Base-by-base conservation (phyloP, 2,888 invertebrate genomes). In the Leucoma salicis region DNA sequence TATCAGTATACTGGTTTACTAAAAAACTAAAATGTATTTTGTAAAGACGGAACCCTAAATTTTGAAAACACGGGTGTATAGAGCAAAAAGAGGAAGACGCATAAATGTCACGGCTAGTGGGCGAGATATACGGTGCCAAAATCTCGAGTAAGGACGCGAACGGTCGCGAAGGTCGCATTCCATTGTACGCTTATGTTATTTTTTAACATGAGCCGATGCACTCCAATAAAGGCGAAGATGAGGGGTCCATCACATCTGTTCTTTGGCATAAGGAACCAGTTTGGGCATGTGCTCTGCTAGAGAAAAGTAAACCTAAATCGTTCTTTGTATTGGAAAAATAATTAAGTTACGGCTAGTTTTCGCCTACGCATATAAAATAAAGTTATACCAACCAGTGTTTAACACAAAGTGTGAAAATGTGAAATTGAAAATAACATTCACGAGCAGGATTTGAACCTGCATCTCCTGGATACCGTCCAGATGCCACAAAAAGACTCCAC, bases 151-250 rank as follows among this genome's bases (percentile, higher is more conserved):
- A 81, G 80, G 81, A 29, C 29, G 29, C 29, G 7, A 15, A 74
- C 78, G 66, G 31, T 31, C 21, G 51, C 57, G 76, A 82, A 83
- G 84, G 82, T 81, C 78, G 68, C 72, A 82, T 81, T 80, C 82
- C 74, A 42, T 46, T 57, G 42, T 47, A 38, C 34, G 38, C 46
- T 56, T 52, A 56, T 65, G 56, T 54, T 62, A n/a, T 56, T 70
- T 67, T 74, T 72, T 65, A 49, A 57, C 41, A 66, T 47, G 58
- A 67, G 61, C 54, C 74, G 56, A 62, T 72, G 71, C 71, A 69
- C 38, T 58, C 70, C 42, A 54, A 67, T 66, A 60, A 63, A 63
- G 42, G 42, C 49, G 39, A 42, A 43, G 41, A 48, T 51, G 45
- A 45, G 57, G 49, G 59, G 48, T 62, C 60, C 46, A 50, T 39